These are phyloP conservation scores for Amblyteles armatorius DNA, from an alignment of 2,888 invertebrate species.

Conservation along the genomic window DNA sequence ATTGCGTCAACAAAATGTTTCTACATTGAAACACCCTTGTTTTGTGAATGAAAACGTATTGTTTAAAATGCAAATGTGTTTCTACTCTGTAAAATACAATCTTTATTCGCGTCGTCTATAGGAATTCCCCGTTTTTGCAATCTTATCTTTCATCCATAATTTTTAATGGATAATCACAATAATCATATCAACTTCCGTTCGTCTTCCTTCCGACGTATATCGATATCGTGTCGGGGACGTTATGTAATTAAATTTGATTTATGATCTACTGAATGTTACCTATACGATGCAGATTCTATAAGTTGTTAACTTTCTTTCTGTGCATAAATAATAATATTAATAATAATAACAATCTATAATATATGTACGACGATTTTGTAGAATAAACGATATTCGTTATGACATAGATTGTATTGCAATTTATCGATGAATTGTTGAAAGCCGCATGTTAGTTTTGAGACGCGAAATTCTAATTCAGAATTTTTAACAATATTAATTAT, in stretches of 20 bases:
- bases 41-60: no score
- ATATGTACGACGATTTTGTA: neutral
- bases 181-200: slow-evolving; percentile 14
- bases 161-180: neutral
- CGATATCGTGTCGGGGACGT: neutral
- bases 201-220: neutral
- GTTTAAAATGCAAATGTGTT: neutral
- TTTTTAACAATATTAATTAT: neutral
- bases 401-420: neutral
- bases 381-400: neutral
- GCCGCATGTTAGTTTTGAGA: neutral
- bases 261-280: neutral
- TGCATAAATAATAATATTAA: no score
- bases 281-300: no score
- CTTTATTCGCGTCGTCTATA: neutral
- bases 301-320: no score
- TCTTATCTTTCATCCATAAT: neutral
- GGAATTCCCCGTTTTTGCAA: neutral
- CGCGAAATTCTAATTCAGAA: neutral
- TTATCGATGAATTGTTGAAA: neutral
- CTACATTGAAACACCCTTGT: no score
- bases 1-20: neutral
- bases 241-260: neutral
- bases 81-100: neutral
- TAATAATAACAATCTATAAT: neutral